Base-by-base conservation (phyloP, 2,113 vertebrate species). In the Meleagris gallopavo region DNA sequence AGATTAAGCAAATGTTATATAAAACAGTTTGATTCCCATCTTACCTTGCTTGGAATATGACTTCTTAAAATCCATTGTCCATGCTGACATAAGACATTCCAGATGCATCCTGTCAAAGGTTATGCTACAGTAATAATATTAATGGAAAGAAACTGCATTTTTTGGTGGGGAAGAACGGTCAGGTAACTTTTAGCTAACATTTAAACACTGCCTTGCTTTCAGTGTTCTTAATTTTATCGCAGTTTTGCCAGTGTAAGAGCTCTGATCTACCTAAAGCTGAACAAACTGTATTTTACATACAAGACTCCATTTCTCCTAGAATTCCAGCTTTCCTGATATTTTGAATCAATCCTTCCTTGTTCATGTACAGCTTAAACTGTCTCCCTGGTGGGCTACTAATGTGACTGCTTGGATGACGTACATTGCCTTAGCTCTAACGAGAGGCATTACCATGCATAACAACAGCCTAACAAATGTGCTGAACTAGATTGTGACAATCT, bases 31-130 rank as follows among this genome's bases (percentile, higher is more conserved):
- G 30, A 32, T 71, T 92, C 82, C 55, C 30, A 52, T 89, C 86
- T 72, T 48, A 80, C 57, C 60, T 34, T 94, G 66, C 62, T 55
- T 93, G 84, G 91, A 97, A 97, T 66, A 93, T 60, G 64, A 87
- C 71, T 93, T 95, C 88, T 88, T 71, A 92, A 95, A 94, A 75
- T 78, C 85, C 70, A 95, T 89, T 96, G 76, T 64, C 81, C 3
- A 0, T 89, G 83, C 90, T 74, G 36, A 91, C 89, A 32, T 92
- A 97, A 97, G 94, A 86, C 50, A 45, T 94, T 96, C 88, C 93
- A 97, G 89, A 95, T 96, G 91, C 81, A 55, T 92, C 72, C 45
- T 43, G 80, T 34, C 45, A 86, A n/a, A n/a, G n/a, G n/a, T 70
- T 79, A 50, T n/a, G 34, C 55, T 84, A 60, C 46, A 75, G 14